Base-by-base conservation (phyloP, 2,113 vertebrate genomes). In the Protobothrops flavoviridis region DNA sequence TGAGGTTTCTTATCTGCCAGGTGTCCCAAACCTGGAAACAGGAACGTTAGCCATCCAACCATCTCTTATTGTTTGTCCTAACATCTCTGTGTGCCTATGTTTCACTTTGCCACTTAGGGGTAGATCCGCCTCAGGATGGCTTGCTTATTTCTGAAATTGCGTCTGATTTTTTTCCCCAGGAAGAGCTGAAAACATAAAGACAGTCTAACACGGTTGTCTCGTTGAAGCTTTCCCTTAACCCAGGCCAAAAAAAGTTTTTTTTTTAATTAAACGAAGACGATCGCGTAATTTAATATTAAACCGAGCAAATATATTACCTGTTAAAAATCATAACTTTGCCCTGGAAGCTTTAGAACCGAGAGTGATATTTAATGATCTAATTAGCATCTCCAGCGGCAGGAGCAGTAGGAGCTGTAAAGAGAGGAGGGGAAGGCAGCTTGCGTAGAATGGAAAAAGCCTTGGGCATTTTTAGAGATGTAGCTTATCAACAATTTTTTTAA, bases 341-440 rank as follows among this genome's bases (percentile, higher is more conserved):
- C 94, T 97, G 96, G 96, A 97, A 93, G 95, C 95, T 56, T 93
- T 96, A 96, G 97, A 94, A 95, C 96, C 96, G 96, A 95, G 95
- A 94, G 94, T 96, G 93, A 90, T 96, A 92, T 97, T 97, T 97
- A 97, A 97, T 97, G 95, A 96, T 96, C 94, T 96, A 95, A 97
- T 97, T 97, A 97, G 93, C 93, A 94, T 94, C 93, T 93, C 95
- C 95, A 61, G 90, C 88, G 53, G 33, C 92, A 93, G 59, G 85
- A 91, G 24, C 0, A 86, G 88, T 91, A 93, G 48, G 48, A 50
- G 92, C 94, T 43, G n/a, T 59, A 48, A 93, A 3, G 91, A 95
- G 95, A 94, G 93, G 53, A 26, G 55, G 29, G 9, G n/a, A 21
- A 94, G 94, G 8, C 26, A 33, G 85, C 33, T 33, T 87, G 29